These are phyloP conservation scores for Coregonus ussuriensis DNA, from an alignment of 2,797 vertebrate genomes.

Conservation along the genomic window DNA sequence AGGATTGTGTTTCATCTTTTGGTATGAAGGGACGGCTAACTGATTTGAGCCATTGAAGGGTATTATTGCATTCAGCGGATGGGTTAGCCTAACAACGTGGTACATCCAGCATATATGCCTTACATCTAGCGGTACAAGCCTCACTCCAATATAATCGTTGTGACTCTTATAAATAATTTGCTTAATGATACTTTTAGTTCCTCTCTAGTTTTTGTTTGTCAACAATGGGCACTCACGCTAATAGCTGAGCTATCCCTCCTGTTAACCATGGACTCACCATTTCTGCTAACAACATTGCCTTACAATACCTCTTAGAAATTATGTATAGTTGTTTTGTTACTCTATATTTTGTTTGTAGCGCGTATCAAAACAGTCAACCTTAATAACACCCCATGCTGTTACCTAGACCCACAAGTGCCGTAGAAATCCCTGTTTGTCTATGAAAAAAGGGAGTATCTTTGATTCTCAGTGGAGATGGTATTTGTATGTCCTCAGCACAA, in stretches of 20 bases:
- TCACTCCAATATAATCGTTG: slow-evolving; percentile 8
- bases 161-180: neutral
- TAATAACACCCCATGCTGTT: slow-evolving; percentile 29
- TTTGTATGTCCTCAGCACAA: neutral
- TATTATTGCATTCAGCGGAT: slow-evolving; percentile 4
- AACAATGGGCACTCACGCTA: neutral
- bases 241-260: too few species aligned
- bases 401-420: slow-evolving; percentile 41
- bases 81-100: neutral
- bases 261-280: neutral
- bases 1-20: neutral
- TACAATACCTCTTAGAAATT: slow-evolving; percentile 2
- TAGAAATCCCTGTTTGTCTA: slow-evolving; percentile 29
- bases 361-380: slow-evolving; percentile 31
- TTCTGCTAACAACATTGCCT: slow-evolving; percentile 19
- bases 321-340: neutral
- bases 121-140: slow-evolving; percentile 10
- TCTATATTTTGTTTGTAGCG: neutral
- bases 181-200: neutral
- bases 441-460: slow-evolving; percentile 13
- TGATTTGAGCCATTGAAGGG: slow-evolving; percentile 24
- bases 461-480: neutral
- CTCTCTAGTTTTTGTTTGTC: slow-evolving; percentile 4
- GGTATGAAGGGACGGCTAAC: neutral
- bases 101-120: slow-evolving; percentile 14